Conservation (phyloP, 1,140 invertebrate genomes). For the Metopolophium dirhodum region DNA sequence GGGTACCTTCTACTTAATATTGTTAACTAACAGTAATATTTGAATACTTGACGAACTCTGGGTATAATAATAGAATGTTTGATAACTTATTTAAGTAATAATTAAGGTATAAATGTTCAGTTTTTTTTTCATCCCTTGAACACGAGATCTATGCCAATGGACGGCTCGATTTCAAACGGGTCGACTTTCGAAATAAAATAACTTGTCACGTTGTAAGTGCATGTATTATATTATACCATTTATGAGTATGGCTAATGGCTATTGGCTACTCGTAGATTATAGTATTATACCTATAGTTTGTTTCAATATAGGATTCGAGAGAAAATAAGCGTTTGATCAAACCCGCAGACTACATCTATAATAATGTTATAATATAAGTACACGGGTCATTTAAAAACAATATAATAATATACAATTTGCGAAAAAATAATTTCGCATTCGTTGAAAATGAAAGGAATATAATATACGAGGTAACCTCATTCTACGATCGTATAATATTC, state of each 20-base stretch:
- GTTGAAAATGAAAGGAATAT: background rate
- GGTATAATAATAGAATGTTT: background rate
- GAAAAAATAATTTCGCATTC: background rate
- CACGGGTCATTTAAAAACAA: background rate
- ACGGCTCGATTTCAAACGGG: background rate
- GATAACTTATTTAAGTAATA: background rate
- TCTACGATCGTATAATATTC: background rate
- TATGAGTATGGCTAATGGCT: background rate
- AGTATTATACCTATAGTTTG: background rate
- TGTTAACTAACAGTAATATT: too few relatives aligned
- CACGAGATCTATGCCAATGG: background rate
- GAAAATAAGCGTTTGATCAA: background rate
- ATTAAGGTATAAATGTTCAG: background rate
- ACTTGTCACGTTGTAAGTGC: background rate
- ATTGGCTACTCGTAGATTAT: background rate
- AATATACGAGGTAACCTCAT: background rate
- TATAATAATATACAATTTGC: background rate
- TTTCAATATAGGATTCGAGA: background rate
- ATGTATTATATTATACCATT: background rate
- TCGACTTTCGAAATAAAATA: background rate
- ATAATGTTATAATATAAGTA: background rate
- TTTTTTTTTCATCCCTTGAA: background rate
- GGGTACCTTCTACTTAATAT: too few relatives aligned
- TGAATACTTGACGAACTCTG: background rate
- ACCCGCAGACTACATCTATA: background rate